Conservation (phyloP, 2,888 invertebrate genomes). For the Stenchaetothrips biformis region DNA sequence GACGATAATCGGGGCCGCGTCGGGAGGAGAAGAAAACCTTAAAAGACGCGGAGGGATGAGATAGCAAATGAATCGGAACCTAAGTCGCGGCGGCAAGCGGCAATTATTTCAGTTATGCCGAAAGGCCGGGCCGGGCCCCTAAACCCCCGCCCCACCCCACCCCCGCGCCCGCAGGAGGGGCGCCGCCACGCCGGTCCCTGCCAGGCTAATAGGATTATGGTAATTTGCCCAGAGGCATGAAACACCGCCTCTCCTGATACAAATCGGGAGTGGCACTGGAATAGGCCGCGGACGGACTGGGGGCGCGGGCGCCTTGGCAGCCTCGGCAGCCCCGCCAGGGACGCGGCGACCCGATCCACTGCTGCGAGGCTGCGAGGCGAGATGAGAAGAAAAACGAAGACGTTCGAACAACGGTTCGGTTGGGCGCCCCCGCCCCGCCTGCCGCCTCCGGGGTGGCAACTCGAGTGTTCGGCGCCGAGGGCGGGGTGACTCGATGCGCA, state of each 20-base stretch:
- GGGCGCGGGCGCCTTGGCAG: too few relatives aligned
- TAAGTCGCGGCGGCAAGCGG: background rate
- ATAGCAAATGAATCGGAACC: background rate
- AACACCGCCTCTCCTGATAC: constrained; percentile 20
- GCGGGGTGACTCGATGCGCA: background rate
- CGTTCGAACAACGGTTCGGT: too few relatives aligned
- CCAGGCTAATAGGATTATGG: constrained; percentile 21
- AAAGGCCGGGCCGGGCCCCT: background rate
- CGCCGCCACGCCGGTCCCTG: background rate
- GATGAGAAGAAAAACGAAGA: too few relatives aligned
- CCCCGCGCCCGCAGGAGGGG: too few relatives aligned
- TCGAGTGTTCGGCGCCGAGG: background rate
- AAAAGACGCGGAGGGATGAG: background rate
- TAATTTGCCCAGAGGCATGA: constrained; percentile 20
- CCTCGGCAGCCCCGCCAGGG: too few relatives aligned
- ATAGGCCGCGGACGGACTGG: too few relatives aligned
- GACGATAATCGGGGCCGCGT: background rate
- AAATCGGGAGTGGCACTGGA: background rate
- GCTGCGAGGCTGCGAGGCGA: too few relatives aligned
- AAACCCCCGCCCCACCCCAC: background rate
- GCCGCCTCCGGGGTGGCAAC: too few relatives aligned
- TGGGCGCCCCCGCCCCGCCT: too few relatives aligned
- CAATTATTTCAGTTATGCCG: background rate
- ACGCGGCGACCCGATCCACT: too few relatives aligned
- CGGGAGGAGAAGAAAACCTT: background rate